Conservation (phyloP, 2,113 vertebrate species). For the Fulmarus glacialis region DNA sequence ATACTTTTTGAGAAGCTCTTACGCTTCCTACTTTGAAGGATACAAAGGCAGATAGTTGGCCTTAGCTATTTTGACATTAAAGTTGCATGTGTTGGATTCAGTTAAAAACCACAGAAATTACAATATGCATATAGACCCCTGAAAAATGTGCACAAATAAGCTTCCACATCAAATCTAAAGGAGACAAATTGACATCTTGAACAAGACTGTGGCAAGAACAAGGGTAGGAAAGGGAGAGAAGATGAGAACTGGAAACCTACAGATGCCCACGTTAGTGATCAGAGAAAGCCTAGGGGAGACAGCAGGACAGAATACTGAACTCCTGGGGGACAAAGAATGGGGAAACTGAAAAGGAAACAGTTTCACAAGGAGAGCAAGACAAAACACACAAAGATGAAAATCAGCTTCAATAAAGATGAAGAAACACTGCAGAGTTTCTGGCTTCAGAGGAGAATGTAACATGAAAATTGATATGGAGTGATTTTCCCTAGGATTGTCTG, state of each 20-base stretch:
- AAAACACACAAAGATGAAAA: neutral
- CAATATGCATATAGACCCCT: neutral
- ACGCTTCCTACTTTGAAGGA: neutral
- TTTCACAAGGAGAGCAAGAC: neutral
- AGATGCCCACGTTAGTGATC: fast-evolving
- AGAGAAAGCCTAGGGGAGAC: neutral
- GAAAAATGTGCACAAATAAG: neutral
- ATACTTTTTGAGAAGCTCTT: neutral
- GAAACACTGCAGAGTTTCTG: neutral
- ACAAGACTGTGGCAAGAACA: neutral
- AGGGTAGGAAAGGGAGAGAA: neutral
- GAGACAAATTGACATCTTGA: neutral
- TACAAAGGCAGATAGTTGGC: neutral
- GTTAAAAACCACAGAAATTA: neutral
- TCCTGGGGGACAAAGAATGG: neutral
- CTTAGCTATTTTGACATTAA: neutral
- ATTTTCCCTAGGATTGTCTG: neutral
- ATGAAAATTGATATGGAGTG: neutral
- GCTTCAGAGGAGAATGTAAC: neutral
- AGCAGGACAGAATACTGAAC: neutral
- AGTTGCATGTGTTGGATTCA: neutral
- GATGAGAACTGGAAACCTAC: neutral
- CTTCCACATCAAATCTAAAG: neutral
- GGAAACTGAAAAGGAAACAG: neutral
- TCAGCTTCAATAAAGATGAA: neutral